Evolutionary conservation across 2,888 invertebrate species (phyloP), one percentile per base, ranked within the genome.

Genomic region (Luffia ferchaultella): DNA sequence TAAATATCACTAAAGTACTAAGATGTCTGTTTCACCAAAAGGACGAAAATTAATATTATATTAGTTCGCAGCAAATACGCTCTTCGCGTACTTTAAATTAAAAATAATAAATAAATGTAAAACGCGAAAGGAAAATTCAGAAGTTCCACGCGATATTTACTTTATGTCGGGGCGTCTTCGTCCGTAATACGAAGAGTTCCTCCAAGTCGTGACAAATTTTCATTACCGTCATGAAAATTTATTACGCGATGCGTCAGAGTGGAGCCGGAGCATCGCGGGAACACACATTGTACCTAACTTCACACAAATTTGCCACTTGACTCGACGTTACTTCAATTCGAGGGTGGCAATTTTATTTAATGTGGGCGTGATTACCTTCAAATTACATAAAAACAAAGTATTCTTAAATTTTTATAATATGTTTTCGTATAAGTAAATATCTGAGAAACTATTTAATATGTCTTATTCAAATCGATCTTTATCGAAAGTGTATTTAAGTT

Each of bases 291-390:
- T 30, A 30, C 30, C 30, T 30, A 30, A 30, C 30, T 30, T 30
- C 30, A 30, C 30, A 30, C 30, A 12, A 30, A 30, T 30, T 30
- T 12, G 30, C 30, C 30, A 12, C 30, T 30, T 30, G 30, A 30
- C 12, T 30, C 30, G 30, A 30, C 30, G 30, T 12, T 30, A 30
- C 60, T 50, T 58, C 50, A 30, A 3, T 12, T 30, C 12, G 12
- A 30, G 12, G 30, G 5, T 30, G 30, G 30, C 30, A 30, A 30
- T 30, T 30, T 30, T 12, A 30, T 30, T 30, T 30, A 30, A 30
- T 30, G 12, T 30, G 3, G 30, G 12, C 12, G 3, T 12, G 30
- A 30, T 30, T 7, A 30, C 5, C 30, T 12, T 12, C 5, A 30
- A 7, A 30, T 30, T 30, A 12, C 30, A 3, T 30, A 3, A 30